These are phyloP conservation scores for Heteromurus nitidus DNA, from an alignment of 2,888 invertebrate species.

Conservation along the genomic window DNA sequence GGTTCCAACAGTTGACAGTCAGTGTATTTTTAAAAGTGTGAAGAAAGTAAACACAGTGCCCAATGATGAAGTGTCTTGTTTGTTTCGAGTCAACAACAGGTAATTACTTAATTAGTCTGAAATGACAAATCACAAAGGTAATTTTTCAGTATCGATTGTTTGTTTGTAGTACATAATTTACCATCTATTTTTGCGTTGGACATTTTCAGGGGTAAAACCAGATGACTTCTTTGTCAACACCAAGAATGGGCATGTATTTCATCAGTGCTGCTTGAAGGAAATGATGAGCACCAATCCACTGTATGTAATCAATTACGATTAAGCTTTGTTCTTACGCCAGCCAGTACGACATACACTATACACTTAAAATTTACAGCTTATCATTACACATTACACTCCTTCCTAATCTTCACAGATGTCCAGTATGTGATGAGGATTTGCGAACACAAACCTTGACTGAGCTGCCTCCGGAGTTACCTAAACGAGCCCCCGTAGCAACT, in stretches of 20 bases:
- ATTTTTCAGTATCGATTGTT: neutral
- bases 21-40: no score
- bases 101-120: conserved; percentile 1
- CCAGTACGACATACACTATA: no score
- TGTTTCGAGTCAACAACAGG: conserved; percentile 46
- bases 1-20: no score
- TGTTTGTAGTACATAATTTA: neutral
- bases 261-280: conserved; percentile 47
- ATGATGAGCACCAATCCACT: neutral
- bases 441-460: neutral
- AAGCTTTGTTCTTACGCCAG: no score
- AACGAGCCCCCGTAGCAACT: no score
- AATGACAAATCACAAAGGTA: no score
- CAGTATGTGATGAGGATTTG: conserved; percentile 56
- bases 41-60: no score
- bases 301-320: neutral
- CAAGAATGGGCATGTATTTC: conserved; percentile 67
- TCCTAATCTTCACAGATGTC: no score
- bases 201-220: conserved; percentile 41
- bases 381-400: no score
- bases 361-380: no score
- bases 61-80: conserved; percentile 33
- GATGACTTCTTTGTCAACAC: conserved; percentile 66
- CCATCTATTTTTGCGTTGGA: neutral
- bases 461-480: neutral